phyloP scores from a whole-genome alignment of 2,797 vertebrate species.

The Enteromius fasciolatus region DNA sequence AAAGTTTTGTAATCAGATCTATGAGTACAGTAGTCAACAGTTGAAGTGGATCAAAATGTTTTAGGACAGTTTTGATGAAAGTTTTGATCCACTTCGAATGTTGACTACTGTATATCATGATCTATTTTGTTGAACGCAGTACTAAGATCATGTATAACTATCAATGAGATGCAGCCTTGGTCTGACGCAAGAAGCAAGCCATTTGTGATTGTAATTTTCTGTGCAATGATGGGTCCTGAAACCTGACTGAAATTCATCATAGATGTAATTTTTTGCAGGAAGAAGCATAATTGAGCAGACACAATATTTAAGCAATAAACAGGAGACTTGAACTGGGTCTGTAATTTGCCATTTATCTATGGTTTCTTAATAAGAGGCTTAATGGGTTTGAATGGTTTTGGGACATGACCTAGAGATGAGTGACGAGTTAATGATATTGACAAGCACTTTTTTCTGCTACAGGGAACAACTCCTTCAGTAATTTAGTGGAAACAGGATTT shows the following conservation, averaged over 20 bases:
- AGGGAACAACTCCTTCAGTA: neutral
- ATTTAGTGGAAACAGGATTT: neutral
- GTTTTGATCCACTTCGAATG: too few relatives aligned
- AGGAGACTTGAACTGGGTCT: neutral
- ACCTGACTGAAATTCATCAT: neutral
- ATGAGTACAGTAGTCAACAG: neutral
- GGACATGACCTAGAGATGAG: neutral
- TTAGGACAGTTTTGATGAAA: too few relatives aligned
- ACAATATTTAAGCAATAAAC: neutral
- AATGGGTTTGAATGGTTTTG: neutral
- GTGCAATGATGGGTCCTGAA: neutral
- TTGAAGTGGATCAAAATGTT: too few relatives aligned
- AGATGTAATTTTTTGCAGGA: neutral
- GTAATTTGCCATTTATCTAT: neutral
- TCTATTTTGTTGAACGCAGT: neutral
- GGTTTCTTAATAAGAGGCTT: neutral
- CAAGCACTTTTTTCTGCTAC: neutral
- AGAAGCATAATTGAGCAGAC: neutral
- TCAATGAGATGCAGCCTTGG: neutral
- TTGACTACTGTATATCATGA: too few relatives aligned
- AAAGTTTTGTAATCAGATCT: neutral
- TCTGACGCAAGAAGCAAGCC: neutral
- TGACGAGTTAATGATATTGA: neutral
- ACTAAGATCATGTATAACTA: neutral
- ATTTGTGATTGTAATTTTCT: neutral